Conservation (phyloP, 1,140 invertebrate genomes). For the Drosophila truncata region DNA sequence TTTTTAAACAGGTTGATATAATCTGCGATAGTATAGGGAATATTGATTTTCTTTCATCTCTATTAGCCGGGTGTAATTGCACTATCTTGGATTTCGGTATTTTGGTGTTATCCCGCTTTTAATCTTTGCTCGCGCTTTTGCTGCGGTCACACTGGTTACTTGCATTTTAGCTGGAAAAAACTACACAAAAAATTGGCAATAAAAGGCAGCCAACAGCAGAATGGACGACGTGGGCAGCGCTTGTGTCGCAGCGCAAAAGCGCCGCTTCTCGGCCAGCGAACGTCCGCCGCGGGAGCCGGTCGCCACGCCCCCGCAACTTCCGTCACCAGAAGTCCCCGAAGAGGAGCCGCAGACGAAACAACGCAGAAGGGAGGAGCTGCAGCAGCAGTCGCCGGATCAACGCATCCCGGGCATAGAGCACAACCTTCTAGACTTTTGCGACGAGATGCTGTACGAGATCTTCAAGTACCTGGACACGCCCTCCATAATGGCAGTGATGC, state of each 20-base stretch:
- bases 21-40: neutral
- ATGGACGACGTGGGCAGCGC: constrained; percentile 66
- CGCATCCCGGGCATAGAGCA: constrained; percentile 3
- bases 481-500: constrained; percentile 86
- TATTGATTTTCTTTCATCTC: neutral
- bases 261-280: constrained; percentile 60
- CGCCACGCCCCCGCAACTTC: constrained; percentile 12
- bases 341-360: constrained; percentile 54
- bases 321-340: constrained; percentile 5
- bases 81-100: neutral
- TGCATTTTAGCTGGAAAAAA: constrained; percentile 49
- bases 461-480: constrained; percentile 86
- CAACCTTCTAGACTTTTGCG: constrained; percentile 82
- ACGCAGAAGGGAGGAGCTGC: constrained; percentile 47
- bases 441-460: constrained; percentile 87
- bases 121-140: neutral
- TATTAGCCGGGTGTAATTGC: neutral
- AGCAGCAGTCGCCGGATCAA: constrained; percentile 8
- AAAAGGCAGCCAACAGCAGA: constrained; percentile 10
- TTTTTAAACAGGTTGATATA: neutral
- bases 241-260: constrained; percentile 62
- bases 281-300: constrained; percentile 8
- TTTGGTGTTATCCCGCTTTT: neutral
- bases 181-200: constrained; percentile 41
- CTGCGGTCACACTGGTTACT: constrained; percentile 34